Conservation (phyloP, 2,888 invertebrate genomes). For the Cerastis leucographa region DNA sequence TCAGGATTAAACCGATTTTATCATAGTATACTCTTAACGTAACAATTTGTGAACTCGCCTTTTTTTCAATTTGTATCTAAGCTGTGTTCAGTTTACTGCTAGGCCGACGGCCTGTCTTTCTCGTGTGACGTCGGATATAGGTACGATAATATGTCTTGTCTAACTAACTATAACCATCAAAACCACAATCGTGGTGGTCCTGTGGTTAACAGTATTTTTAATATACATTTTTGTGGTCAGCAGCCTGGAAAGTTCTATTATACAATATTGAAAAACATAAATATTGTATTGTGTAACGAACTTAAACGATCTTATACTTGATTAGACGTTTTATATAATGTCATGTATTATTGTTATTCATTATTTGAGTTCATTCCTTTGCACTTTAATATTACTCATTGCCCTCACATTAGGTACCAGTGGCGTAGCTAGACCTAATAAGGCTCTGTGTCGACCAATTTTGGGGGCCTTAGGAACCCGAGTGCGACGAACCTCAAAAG, state of each 20-base stretch:
- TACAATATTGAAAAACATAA: background rate
- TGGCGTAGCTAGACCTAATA: background rate
- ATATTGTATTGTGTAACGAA: background rate
- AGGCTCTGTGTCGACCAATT: too few species aligned
- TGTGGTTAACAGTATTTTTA: slow-evolving; percentile 3
- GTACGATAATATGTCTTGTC: slow-evolving; percentile 29
- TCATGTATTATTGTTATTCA: slow-evolving; percentile 10
- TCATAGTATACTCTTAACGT: too few species aligned
- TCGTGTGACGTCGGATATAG: background rate
- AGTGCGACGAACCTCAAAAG: too few species aligned
- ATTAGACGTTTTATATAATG: background rate
- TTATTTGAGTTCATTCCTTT: slow-evolving; percentile 1
- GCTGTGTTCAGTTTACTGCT: background rate
- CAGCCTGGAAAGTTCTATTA: slow-evolving; percentile 16
- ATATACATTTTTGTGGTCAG: background rate
- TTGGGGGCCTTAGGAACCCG: too few species aligned
- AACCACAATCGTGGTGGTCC: slow-evolving; percentile 24
- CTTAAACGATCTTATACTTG: background rate
- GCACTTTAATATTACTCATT: background rate
- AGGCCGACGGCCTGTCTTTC: background rate
- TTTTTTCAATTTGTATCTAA: background rate
- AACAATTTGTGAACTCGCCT: background rate
- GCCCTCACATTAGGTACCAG: background rate
- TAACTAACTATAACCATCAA: slow-evolving; percentile 7
- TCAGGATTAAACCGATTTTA: too few species aligned